A percentile compares a stretch with the other conserved stretches of the same genome.
phyloP scores from a whole-genome alignment of 2,113 vertebrate genomes.

The Spermophilus dauricus region DNA sequence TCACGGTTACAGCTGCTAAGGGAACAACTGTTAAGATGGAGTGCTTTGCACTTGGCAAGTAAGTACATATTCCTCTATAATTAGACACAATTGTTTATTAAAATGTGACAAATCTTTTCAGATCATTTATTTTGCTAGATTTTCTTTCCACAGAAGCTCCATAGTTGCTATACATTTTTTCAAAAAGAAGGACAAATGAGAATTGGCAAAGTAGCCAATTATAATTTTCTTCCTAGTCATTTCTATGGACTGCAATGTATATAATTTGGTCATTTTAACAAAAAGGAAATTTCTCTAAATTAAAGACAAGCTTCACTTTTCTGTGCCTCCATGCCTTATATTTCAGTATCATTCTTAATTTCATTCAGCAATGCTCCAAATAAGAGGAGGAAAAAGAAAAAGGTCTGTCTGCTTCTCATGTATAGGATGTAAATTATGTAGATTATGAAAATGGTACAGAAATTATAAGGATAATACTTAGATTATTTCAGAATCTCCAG shows the following conservation, averaged over 20 bases:
- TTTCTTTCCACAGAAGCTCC: constrained; percentile 67
- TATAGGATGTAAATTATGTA: not conserved
- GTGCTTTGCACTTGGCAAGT: constrained; percentile 99
- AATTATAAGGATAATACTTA: not conserved
- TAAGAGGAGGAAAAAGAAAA: not conserved
- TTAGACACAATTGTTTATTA: constrained; percentile 84
- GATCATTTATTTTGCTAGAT: constrained; percentile 78
- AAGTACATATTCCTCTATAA: constrained; percentile 90
- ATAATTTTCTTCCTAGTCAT: constrained; percentile 66
- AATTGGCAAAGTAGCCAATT: constrained; percentile 71
- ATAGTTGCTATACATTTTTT: constrained; percentile 56
- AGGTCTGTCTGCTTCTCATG: not conserved
- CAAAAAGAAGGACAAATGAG: not conserved
- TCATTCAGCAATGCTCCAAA: not conserved
- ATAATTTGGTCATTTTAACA: constrained; percentile 51
- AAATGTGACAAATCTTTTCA: constrained; percentile 71
- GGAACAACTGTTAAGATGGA: constrained; percentile 96
- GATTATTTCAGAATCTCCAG: not conserved
- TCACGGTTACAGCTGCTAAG: constrained; percentile 94
- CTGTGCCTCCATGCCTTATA: not conserved
- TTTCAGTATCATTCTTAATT: not conserved
- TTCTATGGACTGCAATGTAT: constrained; percentile 61
- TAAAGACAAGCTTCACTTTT: not conserved
- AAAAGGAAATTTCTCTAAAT: constrained; percentile 20
- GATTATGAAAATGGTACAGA: not conserved